Evolutionary conservation across 2,888 invertebrate species (phyloP).

Genomic region (Lithophane semibrunnea): DNA sequence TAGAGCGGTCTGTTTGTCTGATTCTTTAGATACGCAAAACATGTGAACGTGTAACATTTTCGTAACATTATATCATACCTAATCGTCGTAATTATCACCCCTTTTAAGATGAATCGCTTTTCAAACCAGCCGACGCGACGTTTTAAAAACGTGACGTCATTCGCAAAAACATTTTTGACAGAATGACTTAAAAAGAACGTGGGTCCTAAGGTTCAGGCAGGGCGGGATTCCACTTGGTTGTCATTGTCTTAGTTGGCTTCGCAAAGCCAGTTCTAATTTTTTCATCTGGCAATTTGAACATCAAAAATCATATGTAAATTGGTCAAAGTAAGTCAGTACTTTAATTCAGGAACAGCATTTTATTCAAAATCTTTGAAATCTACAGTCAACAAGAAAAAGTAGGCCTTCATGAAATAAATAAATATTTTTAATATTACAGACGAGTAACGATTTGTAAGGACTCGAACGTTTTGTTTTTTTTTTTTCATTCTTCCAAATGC

Average conservation of each 20-base stretch:
- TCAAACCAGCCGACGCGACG: background rate
- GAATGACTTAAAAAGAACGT: background rate
- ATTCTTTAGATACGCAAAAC: constrained; percentile 50
- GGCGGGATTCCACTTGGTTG: background rate
- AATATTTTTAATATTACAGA: background rate
- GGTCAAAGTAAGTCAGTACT: background rate
- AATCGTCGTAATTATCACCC: background rate
- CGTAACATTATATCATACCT: constrained; percentile 12
- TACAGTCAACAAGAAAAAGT: too few species aligned
- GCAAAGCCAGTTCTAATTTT: background rate
- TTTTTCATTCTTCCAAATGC: background rate
- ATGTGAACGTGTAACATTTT: constrained; percentile 32
- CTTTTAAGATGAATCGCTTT: background rate
- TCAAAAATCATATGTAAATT: background rate
- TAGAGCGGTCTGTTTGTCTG: constrained; percentile 56
- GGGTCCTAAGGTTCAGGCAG: background rate
- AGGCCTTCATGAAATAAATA: background rate
- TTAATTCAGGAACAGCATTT: background rate
- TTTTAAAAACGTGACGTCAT: constrained; percentile 17
- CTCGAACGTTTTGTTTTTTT: too few species aligned
- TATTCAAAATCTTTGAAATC: background rate
- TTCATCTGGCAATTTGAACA: background rate
- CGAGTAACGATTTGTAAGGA: background rate
- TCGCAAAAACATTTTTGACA: background rate
- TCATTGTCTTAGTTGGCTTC: background rate